Evolutionary conservation across 2,113 vertebrate genomes (phyloP).

Genomic region (Hemichromis elongatus): DNA sequence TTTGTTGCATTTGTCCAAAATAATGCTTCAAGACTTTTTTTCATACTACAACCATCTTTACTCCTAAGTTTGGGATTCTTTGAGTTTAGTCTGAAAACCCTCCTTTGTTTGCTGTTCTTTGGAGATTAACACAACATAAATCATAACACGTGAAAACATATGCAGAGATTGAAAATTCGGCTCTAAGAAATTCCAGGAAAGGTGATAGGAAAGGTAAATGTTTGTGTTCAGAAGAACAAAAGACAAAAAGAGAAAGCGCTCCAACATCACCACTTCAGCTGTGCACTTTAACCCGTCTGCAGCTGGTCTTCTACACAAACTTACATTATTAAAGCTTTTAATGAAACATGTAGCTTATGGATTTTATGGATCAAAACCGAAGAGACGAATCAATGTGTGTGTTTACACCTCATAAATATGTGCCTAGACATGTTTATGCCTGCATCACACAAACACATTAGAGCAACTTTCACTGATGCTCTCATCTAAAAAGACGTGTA

Average conservation of each 20-base stretch:
- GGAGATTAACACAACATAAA: not conserved
- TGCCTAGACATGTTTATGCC: not conserved
- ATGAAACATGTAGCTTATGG: not conserved
- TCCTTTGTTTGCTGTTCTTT: not conserved
- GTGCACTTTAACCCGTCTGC: not conserved
- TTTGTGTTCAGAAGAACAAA: not conserved
- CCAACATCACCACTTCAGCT: not conserved
- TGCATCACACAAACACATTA: not conserved
- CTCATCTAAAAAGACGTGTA: not conserved
- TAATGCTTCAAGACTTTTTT: not conserved
- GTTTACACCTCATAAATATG: not conserved
- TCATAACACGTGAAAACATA: not conserved
- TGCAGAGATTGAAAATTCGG: not conserved
- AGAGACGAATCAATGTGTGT: not conserved
- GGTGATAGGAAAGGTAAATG: not conserved
- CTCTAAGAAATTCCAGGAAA: not conserved
- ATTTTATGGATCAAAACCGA: not conserved
- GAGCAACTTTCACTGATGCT: not conserved
- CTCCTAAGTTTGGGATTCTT: not conserved
- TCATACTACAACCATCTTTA: not conserved
- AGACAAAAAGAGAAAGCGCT: not conserved
- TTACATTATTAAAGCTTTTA: not conserved
- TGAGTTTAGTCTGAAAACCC: not conserved
- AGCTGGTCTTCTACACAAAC: not conserved
- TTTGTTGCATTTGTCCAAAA: not conserved